These are phyloP conservation scores for Pantherophis guttatus DNA, from an alignment of 2,113 vertebrate genomes.

Conservation along the genomic window DNA sequence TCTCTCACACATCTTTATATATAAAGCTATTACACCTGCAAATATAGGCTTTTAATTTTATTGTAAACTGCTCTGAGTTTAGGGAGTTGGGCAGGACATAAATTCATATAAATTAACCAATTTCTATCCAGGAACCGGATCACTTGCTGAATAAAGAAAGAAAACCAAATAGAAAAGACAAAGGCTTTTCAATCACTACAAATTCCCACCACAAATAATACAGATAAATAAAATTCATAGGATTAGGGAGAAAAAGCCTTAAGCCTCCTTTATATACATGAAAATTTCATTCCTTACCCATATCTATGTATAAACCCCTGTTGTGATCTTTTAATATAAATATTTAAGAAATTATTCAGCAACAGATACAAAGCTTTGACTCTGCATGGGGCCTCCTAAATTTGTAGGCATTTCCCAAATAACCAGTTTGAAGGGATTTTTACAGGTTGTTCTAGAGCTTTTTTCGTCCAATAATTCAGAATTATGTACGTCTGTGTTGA, in stretches of 20 bases:
- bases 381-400: neutral
- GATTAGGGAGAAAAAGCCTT: neutral
- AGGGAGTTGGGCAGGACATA: neutral
- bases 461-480: slow-evolving; percentile 1
- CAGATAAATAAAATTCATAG: neutral
- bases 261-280: neutral
- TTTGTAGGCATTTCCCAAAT: neutral
- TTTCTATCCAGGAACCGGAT: neutral
- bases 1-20: neutral
- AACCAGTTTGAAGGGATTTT: slow-evolving; percentile 23
- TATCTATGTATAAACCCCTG: neutral
- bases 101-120: neutral
- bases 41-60: neutral
- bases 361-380: neutral
- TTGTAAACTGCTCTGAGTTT: neutral
- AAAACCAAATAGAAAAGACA: neutral
- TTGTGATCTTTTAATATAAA: neutral
- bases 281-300: neutral
- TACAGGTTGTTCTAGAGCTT: neutral
- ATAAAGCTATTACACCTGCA: neutral
- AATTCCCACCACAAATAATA: neutral
- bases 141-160: neutral
- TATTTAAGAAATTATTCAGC: slow-evolving; percentile 1
- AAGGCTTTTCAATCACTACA: neutral
- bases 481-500: neutral